Conservation (phyloP, 2,888 invertebrate genomes). For the Polymixis lichenea region DNA sequence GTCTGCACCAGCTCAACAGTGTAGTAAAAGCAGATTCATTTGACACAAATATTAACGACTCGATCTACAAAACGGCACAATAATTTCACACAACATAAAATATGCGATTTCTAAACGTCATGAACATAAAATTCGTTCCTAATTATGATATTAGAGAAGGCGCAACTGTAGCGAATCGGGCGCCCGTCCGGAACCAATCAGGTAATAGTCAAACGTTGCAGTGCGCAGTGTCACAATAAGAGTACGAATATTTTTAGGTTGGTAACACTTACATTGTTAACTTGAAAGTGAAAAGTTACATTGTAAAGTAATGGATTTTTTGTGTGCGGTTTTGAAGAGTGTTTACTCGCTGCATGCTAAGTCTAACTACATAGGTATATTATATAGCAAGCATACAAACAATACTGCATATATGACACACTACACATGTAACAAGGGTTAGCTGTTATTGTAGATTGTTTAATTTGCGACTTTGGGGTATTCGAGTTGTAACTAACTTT, state of each 20-base stretch:
- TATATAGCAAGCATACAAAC: background rate
- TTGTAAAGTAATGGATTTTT: background rate
- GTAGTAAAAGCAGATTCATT: constrained; percentile 1
- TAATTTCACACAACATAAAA: constrained; percentile 41
- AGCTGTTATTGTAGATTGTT: background rate
- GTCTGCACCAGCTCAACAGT: background rate
- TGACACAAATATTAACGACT: constrained; percentile 28
- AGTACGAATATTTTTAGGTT: constrained; percentile 31
- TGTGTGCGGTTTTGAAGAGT: background rate
- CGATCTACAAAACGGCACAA: constrained; percentile 4
- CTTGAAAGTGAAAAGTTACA: constrained; percentile 11
- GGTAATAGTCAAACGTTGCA: constrained; percentile 51
- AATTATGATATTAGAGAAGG: constrained; percentile 59
- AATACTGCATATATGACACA: too few relatives aligned
- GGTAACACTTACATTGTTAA: background rate
- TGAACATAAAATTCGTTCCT: constrained; percentile 55
- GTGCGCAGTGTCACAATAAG: constrained; percentile 33
- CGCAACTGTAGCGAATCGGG: constrained; percentile 57
- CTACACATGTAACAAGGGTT: too few relatives aligned
- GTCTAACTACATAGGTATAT: background rate
- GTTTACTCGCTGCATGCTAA: background rate
- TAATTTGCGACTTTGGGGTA: background rate
- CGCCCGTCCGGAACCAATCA: constrained; percentile 69
- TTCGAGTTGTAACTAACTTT: too few relatives aligned
- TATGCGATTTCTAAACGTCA: constrained; percentile 52